These are phyloP conservation scores for Leucoma salicis DNA, from an alignment of 2,888 invertebrate species.

Conservation along the genomic window DNA sequence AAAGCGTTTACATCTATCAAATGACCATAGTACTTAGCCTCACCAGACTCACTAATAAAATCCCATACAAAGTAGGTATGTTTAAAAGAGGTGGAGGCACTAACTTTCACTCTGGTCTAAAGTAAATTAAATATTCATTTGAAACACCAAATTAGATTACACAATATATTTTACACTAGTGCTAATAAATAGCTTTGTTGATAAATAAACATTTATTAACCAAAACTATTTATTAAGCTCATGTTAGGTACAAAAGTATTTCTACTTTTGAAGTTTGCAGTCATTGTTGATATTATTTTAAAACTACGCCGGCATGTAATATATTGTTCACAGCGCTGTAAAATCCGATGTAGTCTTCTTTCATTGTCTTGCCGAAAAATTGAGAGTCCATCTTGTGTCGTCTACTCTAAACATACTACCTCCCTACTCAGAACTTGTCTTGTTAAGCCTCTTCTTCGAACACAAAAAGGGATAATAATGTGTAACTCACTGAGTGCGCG, in stretches of 20 bases:
- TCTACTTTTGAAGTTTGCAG: not conserved
- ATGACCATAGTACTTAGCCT: too few species aligned
- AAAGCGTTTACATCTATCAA: too few species aligned
- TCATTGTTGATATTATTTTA: constrained; percentile 4
- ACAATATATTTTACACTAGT: constrained; percentile 13
- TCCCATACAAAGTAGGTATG: too few species aligned
- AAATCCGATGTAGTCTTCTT: not conserved
- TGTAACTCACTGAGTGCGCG: constrained; percentile 81
- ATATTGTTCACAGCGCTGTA: not conserved
- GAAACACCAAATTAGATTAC: constrained; percentile 27
- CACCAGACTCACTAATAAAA: too few species aligned
- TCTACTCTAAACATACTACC: constrained; percentile 30
- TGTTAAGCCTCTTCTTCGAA: constrained; percentile 49
- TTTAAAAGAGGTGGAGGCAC: too few species aligned
- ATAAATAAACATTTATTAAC: constrained; percentile 19
- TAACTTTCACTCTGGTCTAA: too few species aligned
- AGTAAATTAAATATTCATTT: too few species aligned
- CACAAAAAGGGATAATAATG: constrained; percentile 74
- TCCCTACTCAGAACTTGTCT: constrained; percentile 23
- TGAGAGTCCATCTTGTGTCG: constrained; percentile 12
- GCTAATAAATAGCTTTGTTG: constrained; percentile 21
- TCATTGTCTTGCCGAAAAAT: constrained; percentile 6
- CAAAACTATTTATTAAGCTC: not conserved
- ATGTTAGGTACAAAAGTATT: constrained; percentile 2
- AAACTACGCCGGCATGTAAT: constrained; percentile 3